Conservation (phyloP, 2,113 vertebrate species). For the Mastomys coucha region DNA sequence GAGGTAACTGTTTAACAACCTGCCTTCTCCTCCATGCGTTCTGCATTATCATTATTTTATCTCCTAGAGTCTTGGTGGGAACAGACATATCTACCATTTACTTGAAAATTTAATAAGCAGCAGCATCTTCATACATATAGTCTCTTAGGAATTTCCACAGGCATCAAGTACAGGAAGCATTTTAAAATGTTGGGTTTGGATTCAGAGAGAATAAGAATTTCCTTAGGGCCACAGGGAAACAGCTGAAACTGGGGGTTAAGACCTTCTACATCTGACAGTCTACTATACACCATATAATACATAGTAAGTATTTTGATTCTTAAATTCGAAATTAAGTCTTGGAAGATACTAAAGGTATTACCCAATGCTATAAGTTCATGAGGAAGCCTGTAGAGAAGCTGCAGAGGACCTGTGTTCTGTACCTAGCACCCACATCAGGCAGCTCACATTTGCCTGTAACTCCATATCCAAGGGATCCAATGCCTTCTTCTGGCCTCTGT, state of each 20-base stretch:
- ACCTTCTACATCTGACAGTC: not conserved
- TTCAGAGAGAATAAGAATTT: not conserved
- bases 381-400: not conserved
- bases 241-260: not conserved
- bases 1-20: not conserved
- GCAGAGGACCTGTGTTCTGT: not conserved
- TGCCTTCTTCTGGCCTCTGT: not conserved
- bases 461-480: too few species aligned
- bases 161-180: not conserved
- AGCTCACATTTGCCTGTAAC: not conserved
- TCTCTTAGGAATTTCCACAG: not conserved
- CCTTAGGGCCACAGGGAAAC: not conserved
- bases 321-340: conserved; percentile 2
- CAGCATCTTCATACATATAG: not conserved
- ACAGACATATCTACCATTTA: not conserved
- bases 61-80: not conserved
- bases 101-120: not conserved
- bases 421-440: not conserved
- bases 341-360: not conserved
- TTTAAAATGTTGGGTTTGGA: not conserved
- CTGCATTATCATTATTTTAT: not conserved
- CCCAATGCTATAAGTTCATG: not conserved
- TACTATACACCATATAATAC: too few species aligned
- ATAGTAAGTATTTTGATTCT: not conserved
- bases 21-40: not conserved